Evolutionary conservation across 2,888 invertebrate genomes (phyloP).

Genomic region (Heliconius cydno): DNA sequence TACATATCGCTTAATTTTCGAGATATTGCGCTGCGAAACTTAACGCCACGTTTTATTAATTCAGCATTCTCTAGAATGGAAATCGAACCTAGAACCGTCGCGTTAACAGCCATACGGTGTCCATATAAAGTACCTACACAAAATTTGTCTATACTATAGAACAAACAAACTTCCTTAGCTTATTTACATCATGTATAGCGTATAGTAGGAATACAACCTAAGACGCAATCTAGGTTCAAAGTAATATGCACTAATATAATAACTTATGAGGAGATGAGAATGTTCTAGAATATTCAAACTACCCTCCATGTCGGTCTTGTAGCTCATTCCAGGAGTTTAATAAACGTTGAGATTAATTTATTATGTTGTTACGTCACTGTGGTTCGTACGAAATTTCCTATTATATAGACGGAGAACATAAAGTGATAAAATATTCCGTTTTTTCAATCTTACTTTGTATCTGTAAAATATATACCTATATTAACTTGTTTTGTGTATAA

Average conservation of each 20-base stretch:
- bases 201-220: background rate
- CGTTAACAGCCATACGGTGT: too few species aligned
- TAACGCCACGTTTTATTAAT: too few species aligned
- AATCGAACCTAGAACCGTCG: too few species aligned
- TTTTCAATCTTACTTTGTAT: background rate
- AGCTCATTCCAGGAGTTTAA: background rate
- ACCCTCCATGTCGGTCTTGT: background rate
- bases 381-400: background rate
- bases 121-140: too few species aligned
- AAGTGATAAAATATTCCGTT: background rate
- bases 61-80: too few species aligned
- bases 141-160: background rate
- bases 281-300: background rate
- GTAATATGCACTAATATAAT: background rate
- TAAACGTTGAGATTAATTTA: background rate
- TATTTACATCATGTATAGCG: background rate
- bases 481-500: background rate
- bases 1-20: too few species aligned
- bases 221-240: slow-evolving; percentile 1
- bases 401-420: background rate
- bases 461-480: too few species aligned
- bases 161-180: background rate
- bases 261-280: background rate
- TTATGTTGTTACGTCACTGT: background rate
- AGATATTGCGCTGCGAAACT: too few species aligned